These are phyloP conservation scores for Phrynocephalus versicolor DNA, from an alignment of 2,113 vertebrate species.

Conservation along the genomic window DNA sequence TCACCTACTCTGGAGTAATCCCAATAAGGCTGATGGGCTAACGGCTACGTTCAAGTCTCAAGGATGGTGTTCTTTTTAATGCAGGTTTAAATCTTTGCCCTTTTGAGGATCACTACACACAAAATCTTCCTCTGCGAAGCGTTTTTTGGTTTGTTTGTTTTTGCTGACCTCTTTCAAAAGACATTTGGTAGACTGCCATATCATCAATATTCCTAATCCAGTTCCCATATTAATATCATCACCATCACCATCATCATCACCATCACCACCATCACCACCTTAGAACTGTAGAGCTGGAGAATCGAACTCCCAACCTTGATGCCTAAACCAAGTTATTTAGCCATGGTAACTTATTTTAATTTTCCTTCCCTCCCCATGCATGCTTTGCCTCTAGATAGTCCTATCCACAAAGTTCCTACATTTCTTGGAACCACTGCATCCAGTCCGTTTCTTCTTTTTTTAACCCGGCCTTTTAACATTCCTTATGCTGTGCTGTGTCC, in stretches of 20 bases:
- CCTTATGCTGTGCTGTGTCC: neutral
- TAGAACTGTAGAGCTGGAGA: too few relatives aligned
- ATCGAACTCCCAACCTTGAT: too few relatives aligned
- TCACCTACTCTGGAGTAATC: constrained; percentile 24
- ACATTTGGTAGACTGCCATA: neutral
- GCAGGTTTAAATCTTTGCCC: neutral
- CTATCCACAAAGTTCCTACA: neutral
- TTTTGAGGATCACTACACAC: constrained; percentile 1
- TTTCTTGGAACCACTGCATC: neutral
- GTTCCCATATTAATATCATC: too few relatives aligned
- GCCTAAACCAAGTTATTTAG: too few relatives aligned
- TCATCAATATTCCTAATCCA: too few relatives aligned
- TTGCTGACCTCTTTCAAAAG: neutral
- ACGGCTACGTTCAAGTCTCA: neutral
- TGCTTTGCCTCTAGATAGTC: neutral
- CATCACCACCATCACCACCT: too few relatives aligned
- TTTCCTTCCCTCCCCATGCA: neutral
- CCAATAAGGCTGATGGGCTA: neutral
- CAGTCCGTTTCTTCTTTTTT: neutral
- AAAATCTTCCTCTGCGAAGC: neutral
- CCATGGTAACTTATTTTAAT: neutral
- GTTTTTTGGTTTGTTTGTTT: neutral
- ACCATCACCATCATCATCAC: too few relatives aligned
- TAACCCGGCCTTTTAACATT: neutral
- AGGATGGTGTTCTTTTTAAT: neutral